Evolutionary conservation across 2,113 vertebrate species (phyloP).

Genomic region (Miniopterus natalensis): DNA sequence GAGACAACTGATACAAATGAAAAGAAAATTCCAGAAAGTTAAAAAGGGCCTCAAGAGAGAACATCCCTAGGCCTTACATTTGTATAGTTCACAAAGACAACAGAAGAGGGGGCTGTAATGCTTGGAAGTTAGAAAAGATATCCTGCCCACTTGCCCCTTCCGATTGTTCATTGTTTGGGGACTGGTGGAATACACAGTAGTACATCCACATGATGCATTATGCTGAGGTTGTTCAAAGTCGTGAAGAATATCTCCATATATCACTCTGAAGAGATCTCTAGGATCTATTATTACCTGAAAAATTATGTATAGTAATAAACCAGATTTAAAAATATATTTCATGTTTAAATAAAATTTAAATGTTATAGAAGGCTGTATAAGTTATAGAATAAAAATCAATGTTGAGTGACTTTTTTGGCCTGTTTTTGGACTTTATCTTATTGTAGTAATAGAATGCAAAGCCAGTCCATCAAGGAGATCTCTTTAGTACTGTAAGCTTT

Average conservation of each 20-base stretch:
- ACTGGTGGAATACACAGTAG: not conserved
- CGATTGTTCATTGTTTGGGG: not conserved
- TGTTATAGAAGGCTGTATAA: not conserved
- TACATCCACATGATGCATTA: not conserved
- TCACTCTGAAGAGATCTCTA: not conserved
- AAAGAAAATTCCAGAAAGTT: not conserved
- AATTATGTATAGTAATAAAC: not conserved
- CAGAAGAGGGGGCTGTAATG: not conserved
- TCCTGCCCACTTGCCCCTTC: not conserved
- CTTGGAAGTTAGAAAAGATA: not conserved
- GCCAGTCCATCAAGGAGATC: conserved; percentile 66
- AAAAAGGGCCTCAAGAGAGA: not conserved
- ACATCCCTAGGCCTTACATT: not conserved
- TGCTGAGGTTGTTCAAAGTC: not conserved
- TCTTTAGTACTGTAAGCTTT: conserved; percentile 48
- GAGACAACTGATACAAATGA: not conserved
- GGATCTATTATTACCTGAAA: not conserved
- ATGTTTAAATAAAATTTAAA: not conserved
- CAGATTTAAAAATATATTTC: conserved; percentile 12
- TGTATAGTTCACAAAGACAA: not conserved
- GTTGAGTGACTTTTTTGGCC: not conserved
- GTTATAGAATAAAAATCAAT: not conserved
- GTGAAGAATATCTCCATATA: not conserved
- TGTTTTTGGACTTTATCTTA: conserved; percentile 63
- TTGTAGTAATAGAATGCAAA: conserved; percentile 59